Base-by-base conservation (phyloP, 2,113 vertebrate species). In the Saimiri boliviensis region DNA sequence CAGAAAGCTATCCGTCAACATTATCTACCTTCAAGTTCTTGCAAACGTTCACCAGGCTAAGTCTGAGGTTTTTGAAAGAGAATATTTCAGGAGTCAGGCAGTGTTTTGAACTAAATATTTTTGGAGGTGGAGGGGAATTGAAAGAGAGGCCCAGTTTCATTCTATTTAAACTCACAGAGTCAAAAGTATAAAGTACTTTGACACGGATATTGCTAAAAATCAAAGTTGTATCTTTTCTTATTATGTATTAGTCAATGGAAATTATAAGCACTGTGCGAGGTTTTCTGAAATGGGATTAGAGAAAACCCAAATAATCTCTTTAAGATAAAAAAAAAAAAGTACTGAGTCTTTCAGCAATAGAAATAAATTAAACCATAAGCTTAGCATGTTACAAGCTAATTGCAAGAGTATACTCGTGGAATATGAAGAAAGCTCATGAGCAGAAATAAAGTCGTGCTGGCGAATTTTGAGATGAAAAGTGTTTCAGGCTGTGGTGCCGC, bases 261-360 rank as follows among this genome's bases (percentile, higher is more conserved):
- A 97, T 98, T 93, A 89, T 74, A 95, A 89, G 95, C 47, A 35
- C 42, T 30, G 85, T 47, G 76, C 91, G 35, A 90, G 95, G 85
- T 7, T 98, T 96, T 97, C 96, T 97, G 95, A 97, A 98, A 98
- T 88, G 95, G 94, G 98, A 98, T 98, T 98, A 98, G 98, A 98
- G 97, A 73, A 96, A 97, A 93, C 93, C 92, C 94, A 92, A 97
- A 97, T 97, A 97, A 98, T 97, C 98, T 97, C 66, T 97, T 97
- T 92, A 95, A 98, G 98, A 98, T 97, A 95, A 98, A 98, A 97
- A 94, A 97, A 94, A 42, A 98, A 98, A 97, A 92, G 96, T 87
- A 70, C 97, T 88, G 96, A 96, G 91, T 70, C 96, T 93, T 96
- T 90, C 83, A 89, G 80, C 87, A 88, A 40, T 8, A 37, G 96